Evolutionary conservation across 35 echinoderm and acorn worm species (phyloP).

Genomic region (Diadema setosum): DNA sequence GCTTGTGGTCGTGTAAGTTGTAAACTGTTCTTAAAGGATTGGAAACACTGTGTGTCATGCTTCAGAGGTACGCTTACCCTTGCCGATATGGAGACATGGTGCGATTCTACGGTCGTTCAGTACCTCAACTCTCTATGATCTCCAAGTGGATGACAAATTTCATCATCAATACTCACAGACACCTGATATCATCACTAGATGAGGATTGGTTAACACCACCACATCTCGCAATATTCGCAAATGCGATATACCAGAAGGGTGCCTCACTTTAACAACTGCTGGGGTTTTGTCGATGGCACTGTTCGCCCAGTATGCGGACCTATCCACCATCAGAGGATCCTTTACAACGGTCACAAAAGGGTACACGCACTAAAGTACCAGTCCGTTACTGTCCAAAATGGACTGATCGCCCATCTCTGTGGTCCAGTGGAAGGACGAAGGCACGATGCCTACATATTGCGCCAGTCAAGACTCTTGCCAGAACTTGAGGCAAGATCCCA

Average conservation of each 20-base stretch:
- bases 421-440: conserved; percentile 58
- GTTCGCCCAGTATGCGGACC: conserved; percentile 62
- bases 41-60: conserved; percentile 42
- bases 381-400: conserved; percentile 50
- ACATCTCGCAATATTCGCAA: conserved; percentile 29
- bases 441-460: neutral
- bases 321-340: neutral
- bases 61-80: conserved; percentile 42
- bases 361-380: conserved; percentile 75
- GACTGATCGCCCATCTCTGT: conserved; percentile 53
- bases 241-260: conserved; percentile 36
- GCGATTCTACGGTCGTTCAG: conserved; percentile 22
- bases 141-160: conserved; percentile 31
- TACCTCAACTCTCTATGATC: conserved; percentile 56
- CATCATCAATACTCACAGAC: conserved; percentile 17
- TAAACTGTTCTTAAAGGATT: too few relatives aligned
- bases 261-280: conserved; percentile 74
- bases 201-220: conserved; percentile 35
- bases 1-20: too few relatives aligned
- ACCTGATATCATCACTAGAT: conserved; percentile 25
- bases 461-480: conserved; percentile 19
- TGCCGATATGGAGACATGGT: conserved; percentile 65
- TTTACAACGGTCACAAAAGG: conserved; percentile 74
- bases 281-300: conserved; percentile 84
- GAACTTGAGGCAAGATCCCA: conserved; percentile 13